Evolutionary conservation across 2,888 invertebrate genomes (phyloP).

Genomic region (Phrixothrix hirtus): DNA sequence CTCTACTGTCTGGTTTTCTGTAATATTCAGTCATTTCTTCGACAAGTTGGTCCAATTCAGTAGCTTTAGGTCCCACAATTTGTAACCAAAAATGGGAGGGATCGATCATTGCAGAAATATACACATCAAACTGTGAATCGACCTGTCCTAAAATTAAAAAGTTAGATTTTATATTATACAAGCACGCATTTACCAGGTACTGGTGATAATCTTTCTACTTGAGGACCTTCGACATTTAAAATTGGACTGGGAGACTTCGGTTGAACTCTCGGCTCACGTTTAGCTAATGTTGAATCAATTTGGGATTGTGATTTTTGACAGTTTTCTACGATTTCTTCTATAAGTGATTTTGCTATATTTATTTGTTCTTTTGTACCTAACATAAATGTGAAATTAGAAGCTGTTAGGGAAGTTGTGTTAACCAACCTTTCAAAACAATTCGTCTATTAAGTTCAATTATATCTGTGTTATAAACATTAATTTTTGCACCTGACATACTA

Average conservation of each 20-base stretch:
- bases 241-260: slow-evolving; percentile 37
- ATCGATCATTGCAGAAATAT: slow-evolving; percentile 81
- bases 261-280: slow-evolving; percentile 59
- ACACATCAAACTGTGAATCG: slow-evolving; percentile 77
- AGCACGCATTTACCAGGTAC: slow-evolving; percentile 36
- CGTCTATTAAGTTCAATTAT: slow-evolving; percentile 37
- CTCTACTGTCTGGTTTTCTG: slow-evolving; percentile 64
- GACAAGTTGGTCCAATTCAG: slow-evolving; percentile 78
- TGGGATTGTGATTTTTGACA: slow-evolving; percentile 56
- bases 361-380: slow-evolving; percentile 77
- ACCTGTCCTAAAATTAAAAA: slow-evolving; percentile 43
- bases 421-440: slow-evolving; percentile 48
- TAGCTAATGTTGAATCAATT: slow-evolving; percentile 56
- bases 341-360: slow-evolving; percentile 68
- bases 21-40: slow-evolving; percentile 85
- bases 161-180: neutral
- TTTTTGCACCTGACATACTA: slow-evolving; percentile 71
- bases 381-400: slow-evolving; percentile 8
- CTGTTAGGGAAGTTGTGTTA: neutral
- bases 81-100: slow-evolving; percentile 87
- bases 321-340: slow-evolving; percentile 69
- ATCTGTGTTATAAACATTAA: slow-evolving; percentile 59
- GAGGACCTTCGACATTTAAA: slow-evolving; percentile 40
- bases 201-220: slow-evolving; percentile 48
- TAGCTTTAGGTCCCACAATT: slow-evolving; percentile 71